phyloP scores from a whole-genome alignment of 2,113 vertebrate genomes.

The Pampusana beccarii region DNA sequence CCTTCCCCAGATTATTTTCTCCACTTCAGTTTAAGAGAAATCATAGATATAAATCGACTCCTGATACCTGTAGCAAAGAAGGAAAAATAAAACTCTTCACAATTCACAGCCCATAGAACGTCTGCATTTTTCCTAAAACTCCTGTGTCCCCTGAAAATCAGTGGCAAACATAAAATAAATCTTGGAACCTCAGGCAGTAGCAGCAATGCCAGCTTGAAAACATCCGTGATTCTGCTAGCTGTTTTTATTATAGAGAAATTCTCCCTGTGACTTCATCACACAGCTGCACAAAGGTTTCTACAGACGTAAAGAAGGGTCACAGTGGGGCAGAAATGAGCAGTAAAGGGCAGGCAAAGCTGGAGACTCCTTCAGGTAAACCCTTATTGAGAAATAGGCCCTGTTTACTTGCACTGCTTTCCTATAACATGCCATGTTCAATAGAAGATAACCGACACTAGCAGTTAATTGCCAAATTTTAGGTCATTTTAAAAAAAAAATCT shows the following conservation, averaged over 20 bases:
- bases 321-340: background rate
- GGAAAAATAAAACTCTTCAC: background rate
- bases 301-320: background rate
- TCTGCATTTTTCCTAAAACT: background rate
- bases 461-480: background rate
- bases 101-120: background rate
- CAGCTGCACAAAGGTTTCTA: background rate
- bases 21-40: background rate
- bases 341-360: background rate
- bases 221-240: background rate
- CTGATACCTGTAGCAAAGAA: background rate
- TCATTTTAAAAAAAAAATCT: background rate
- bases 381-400: background rate
- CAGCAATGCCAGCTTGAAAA: background rate
- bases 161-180: background rate
- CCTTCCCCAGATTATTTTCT: background rate
- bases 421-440: background rate
- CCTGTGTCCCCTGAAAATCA: background rate
- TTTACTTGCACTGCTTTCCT: background rate
- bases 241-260: background rate
- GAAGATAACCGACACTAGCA: background rate
- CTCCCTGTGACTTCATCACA: background rate
- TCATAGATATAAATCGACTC: background rate
- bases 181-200: background rate
- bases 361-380: background rate